Evolutionary conservation across 2,888 invertebrate genomes (phyloP), one percentile per base, ranked within the genome.

Genomic region (Caenorhabditis imperialis): DNA sequence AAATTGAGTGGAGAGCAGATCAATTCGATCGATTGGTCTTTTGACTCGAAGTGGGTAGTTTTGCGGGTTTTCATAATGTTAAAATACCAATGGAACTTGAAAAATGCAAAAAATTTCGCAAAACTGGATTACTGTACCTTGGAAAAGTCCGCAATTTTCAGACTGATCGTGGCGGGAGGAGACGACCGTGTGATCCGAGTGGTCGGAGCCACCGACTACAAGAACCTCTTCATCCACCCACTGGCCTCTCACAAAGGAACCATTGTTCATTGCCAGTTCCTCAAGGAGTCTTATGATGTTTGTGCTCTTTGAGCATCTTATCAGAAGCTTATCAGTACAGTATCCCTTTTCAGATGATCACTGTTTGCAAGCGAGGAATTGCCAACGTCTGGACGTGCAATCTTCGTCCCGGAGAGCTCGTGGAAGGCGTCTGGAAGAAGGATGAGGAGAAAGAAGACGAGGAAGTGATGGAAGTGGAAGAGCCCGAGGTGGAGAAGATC

Each of bases 11-110:
- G 92, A 71, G 95, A 95, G 88, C 93, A 93, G 73, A 93, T 94
- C 0, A 93, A 93, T 0, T 94, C 93, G 87, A 87, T 99, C 3
- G 93, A 94, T 88, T 99, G 99, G 99, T 94, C 96, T 0, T 91
- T 91, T 20, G 96, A 98, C 89, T 96, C 97, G 0, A 93, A 92
- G 91, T 91, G 84, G 75, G 84, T 23, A 8, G 8, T n/a, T 30
- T 37, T 55, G n/a, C 27, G 48, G 14, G 27, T 23, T 12, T 10
- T n/a, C n/a, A n/a, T 14, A 4, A 10, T 16, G 48, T 60, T 33
- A 22, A 47, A 30, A 30, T 6, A 30, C 6, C 30, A 10, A 30
- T 30, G 7, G 10, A 10, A 10, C 10, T 30, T 6, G 10, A 30
- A 30, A 30, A 30, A 30, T 38, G 10, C n/a, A 7, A 4, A 40